A percentile compares a stretch with the other conserved stretches of the same genome.
Evolutionary conservation across 2,113 vertebrate species (phyloP).

Genomic region (Notarius quadriscutis): DNA sequence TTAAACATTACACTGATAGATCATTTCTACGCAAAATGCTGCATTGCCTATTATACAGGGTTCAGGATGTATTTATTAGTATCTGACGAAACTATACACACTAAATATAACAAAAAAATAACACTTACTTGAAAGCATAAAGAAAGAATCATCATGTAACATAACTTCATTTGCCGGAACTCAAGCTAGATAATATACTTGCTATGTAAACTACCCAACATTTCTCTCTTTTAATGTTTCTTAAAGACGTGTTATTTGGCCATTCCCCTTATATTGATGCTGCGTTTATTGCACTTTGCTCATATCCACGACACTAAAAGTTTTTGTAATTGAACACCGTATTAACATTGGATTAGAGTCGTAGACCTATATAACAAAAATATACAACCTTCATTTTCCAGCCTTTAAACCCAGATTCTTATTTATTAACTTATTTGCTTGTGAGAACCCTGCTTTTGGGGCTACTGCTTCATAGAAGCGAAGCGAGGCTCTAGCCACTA

Average conservation of each 20-base stretch:
- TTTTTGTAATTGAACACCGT: not conserved
- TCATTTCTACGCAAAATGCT: not conserved
- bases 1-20: not conserved
- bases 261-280: not conserved
- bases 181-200: not conserved
- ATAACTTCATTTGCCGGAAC: not conserved
- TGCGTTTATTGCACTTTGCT: constrained; percentile 7
- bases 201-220: not conserved
- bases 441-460: not conserved
- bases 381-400: not conserved
- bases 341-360: not conserved
- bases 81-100: not conserved
- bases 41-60: not conserved
- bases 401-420: not conserved
- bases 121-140: not conserved
- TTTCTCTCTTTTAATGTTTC: not conserved
- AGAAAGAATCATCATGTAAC: not conserved
- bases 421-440: not conserved
- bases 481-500: too few relatives aligned
- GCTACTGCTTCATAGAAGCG: too few relatives aligned
- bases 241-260: not conserved
- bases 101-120: not conserved
- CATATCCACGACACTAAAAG: not conserved
- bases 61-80: not conserved
- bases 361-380: not conserved